Conservation (phyloP, 2,797 vertebrate genomes). For the Steatocranus sp. region DNA sequence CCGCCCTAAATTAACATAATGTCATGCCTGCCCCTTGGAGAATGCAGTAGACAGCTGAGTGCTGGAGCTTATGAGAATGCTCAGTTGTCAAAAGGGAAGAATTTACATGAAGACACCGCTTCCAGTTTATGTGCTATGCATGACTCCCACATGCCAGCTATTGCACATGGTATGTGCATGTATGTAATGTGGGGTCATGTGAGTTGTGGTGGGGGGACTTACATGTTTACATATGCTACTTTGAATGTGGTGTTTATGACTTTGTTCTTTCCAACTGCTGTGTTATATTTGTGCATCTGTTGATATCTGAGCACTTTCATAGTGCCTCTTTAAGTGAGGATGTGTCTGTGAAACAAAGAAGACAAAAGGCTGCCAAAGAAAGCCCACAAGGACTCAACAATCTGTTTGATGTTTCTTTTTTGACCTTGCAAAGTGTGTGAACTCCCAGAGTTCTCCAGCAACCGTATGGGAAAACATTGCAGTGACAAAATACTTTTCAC, state of each 20-base stretch:
- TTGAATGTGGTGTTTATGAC: slow-evolving; percentile 47
- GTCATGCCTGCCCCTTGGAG: slow-evolving; percentile 63
- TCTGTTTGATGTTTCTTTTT: slow-evolving; percentile 72
- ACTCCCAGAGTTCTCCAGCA: slow-evolving; percentile 49
- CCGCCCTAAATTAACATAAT: slow-evolving; percentile 60
- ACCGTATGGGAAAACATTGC: slow-evolving; percentile 26
- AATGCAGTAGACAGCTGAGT: slow-evolving; percentile 80
- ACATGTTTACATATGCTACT: slow-evolving; percentile 27
- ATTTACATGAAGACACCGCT: slow-evolving; percentile 78
- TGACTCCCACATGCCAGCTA: slow-evolving; percentile 71
- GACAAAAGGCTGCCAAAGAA: slow-evolving; percentile 57
- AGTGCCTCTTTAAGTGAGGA: slow-evolving; percentile 15
- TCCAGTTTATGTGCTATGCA: slow-evolving; percentile 77
- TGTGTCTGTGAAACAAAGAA: slow-evolving; percentile 22
- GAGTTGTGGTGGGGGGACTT: neutral
- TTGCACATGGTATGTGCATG: slow-evolving; percentile 58
- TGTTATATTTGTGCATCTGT: slow-evolving; percentile 41
- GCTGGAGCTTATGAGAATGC: slow-evolving; percentile 71
- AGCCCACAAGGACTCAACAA: slow-evolving; percentile 58
- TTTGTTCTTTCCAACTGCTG: slow-evolving; percentile 18
- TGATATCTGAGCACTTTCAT: slow-evolving; percentile 19
- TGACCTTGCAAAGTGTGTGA: slow-evolving; percentile 69
- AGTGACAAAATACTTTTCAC: slow-evolving; percentile 54
- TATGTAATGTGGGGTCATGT: slow-evolving; percentile 46
- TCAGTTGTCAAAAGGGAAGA: slow-evolving; percentile 74